Evolutionary conservation across 2,113 vertebrate genomes (phyloP), one percentile per base, ranked within the genome.

Genomic region (Phaethornis superciliosus): DNA sequence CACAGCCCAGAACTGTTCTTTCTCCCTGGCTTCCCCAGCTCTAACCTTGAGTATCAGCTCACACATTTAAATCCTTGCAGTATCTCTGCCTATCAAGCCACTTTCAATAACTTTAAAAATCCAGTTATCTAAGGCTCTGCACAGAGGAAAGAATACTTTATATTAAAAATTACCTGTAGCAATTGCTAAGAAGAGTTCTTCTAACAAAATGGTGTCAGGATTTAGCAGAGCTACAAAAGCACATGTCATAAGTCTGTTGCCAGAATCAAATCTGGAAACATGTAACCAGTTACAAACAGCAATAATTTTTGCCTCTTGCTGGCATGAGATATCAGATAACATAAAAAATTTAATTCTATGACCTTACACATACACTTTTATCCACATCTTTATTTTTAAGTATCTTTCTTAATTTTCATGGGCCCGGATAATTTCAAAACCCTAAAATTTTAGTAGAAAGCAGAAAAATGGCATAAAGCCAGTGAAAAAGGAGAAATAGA

Each of bases 391-490:
- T 92, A 72, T 95, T 95, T 97, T 96, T 91, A 96, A 90, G 70
- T 93, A 84, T 95, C 90, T 94, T 89, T 93, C 88, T 95, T 95
- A 90, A 92, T 97, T 97, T 96, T 96, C 85, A 64, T 95, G 59
- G 33, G 77, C 93, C 64, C 42, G 90, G n/a, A 89, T 90, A 93
- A 56, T 91, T 92, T 96, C 81, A 84, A 94, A 97, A 95, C 23
- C 75, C 93, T 96, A 95, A 97, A 97, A 93, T 88, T 65, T 65
- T 86, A 94, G 47, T 16, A 72, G 93, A 96, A 96, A 92, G 67
- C 89, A 96, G 88, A 96, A 97, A 97, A 97, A 52, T 95, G 89
- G 80, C 91, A 89, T 95, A 96, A 96, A 95, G 94, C 85, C 85
- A 96, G 85, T 59, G 55, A 96, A 95, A 97, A 97, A 89, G 85